A percentile compares a stretch with the other conserved stretches of the same genome.
Evolutionary conservation across 2,888 invertebrate species (phyloP).

Genomic region (Hetaerina titia): DNA sequence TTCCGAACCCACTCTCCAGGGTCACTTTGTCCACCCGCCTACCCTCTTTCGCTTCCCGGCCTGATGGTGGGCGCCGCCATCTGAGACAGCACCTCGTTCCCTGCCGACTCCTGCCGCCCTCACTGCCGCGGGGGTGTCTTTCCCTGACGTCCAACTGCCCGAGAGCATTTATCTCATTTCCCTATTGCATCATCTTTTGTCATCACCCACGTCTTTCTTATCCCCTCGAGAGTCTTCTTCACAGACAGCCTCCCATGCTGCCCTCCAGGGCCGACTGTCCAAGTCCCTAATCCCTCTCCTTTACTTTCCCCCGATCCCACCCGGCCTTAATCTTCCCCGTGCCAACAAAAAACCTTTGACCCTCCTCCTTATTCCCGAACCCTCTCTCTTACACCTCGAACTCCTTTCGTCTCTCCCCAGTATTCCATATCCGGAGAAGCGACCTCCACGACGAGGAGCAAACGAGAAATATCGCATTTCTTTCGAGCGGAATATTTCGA

Average conservation of each 20-base stretch:
- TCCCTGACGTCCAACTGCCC: neutral
- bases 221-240: neutral
- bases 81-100: no score
- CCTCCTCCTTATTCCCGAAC: neutral
- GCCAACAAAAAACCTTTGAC: neutral
- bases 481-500: no score
- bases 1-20: neutral
- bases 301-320: neutral
- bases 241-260: neutral
- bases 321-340: neutral
- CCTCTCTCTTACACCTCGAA: neutral
- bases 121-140: no score
- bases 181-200: neutral
- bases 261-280: neutral
- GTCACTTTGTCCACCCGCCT: neutral
- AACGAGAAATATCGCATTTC: no score
- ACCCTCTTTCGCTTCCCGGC: no score
- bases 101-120: no score
- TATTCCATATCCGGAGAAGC: no score
- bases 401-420: neutral
- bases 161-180: constrained; percentile 16
- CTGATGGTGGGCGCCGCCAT: no score
- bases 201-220: neutral
- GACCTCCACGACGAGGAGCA: no score
- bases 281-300: neutral